Evolutionary conservation across 1,140 invertebrate genomes (phyloP).

Genomic region (Musca vetustissima): DNA sequence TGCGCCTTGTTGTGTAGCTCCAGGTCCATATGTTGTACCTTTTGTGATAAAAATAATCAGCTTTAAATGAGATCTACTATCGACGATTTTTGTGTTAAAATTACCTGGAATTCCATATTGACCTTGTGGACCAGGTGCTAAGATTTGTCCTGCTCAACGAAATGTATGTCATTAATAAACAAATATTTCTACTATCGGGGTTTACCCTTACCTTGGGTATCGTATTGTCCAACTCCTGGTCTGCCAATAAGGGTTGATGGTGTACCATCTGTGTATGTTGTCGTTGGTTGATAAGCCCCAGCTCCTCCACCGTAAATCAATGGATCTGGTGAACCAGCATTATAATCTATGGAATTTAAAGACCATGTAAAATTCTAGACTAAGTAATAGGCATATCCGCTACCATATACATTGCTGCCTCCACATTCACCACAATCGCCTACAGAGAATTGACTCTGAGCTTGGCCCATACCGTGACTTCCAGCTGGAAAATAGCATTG

Average conservation of each 20-base stretch:
- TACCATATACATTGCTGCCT: conserved; percentile 30
- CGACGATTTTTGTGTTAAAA: background rate
- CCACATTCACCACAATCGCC: conserved; percentile 60
- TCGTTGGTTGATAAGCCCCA: background rate
- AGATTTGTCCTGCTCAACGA: background rate
- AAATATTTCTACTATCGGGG: too few relatives aligned
- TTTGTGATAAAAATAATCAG: background rate
- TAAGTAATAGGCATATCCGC: background rate
- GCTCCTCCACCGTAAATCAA: conserved; percentile 7
- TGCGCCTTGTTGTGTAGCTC: conserved; percentile 4
- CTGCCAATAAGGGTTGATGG: conserved; percentile 15
- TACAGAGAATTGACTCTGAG: conserved; percentile 70
- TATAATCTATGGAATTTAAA: conserved; percentile 22
- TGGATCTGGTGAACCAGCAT: conserved; percentile 25
- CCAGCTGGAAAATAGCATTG: conserved; percentile 60
- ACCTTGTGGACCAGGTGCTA: background rate
- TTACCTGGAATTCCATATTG: background rate
- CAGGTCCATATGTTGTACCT: background rate
- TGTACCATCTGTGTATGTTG: conserved; percentile 4
- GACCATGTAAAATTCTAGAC: background rate
- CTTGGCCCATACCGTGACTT: conserved; percentile 76
- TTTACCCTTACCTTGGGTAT: background rate
- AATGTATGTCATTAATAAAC: background rate
- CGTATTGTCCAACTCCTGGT: conserved; percentile 1
- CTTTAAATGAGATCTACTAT: background rate